These are phyloP conservation scores for Scortum barcoo DNA, from an alignment of 2,113 vertebrate species.

Conservation along the genomic window DNA sequence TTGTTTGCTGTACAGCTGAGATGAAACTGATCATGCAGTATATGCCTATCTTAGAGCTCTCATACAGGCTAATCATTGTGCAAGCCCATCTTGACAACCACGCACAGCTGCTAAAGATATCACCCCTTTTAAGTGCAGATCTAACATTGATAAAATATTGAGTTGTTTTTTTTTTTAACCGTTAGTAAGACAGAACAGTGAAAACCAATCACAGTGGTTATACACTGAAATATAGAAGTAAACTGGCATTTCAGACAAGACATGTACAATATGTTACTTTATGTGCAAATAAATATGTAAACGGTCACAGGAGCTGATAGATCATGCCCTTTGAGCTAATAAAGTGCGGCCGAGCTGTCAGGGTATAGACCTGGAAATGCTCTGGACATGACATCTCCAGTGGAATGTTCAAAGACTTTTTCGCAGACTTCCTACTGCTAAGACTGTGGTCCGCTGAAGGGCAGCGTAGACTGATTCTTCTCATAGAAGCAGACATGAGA, in stretches of 20 bases:
- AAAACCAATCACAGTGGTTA: slow-evolving; percentile 51
- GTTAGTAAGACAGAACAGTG: slow-evolving; percentile 45
- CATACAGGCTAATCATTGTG: not conserved
- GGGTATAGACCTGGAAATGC: slow-evolving; percentile 51
- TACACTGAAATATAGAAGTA: slow-evolving; percentile 48
- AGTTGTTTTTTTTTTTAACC: slow-evolving; percentile 35
- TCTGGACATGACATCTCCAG: slow-evolving; percentile 41
- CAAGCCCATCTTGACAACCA: slow-evolving; percentile 19
- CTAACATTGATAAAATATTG: slow-evolving; percentile 24
- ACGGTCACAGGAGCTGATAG: slow-evolving; percentile 61
- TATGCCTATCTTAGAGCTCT: slow-evolving; percentile 31
- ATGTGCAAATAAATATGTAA: slow-evolving; percentile 84
- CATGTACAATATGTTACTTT: slow-evolving; percentile 51
- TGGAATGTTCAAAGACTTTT: slow-evolving; percentile 75
- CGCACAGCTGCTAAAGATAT: slow-evolving; percentile 1
- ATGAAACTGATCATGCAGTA: slow-evolving; percentile 29
- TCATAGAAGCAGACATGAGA: slow-evolving; percentile 32
- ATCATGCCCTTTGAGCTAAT: slow-evolving; percentile 65
- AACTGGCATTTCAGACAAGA: slow-evolving; percentile 68
- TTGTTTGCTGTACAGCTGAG: slow-evolving; percentile 34
- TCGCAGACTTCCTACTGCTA: slow-evolving; percentile 40
- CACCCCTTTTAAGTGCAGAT: slow-evolving; percentile 25
- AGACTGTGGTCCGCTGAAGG: slow-evolving; percentile 45
- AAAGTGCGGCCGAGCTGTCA: slow-evolving; percentile 81
- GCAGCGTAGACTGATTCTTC: slow-evolving; percentile 32